Evolutionary conservation across 2,113 vertebrate genomes (phyloP), one percentile per base, ranked within the genome.

Genomic region (Alosa alosa): DNA sequence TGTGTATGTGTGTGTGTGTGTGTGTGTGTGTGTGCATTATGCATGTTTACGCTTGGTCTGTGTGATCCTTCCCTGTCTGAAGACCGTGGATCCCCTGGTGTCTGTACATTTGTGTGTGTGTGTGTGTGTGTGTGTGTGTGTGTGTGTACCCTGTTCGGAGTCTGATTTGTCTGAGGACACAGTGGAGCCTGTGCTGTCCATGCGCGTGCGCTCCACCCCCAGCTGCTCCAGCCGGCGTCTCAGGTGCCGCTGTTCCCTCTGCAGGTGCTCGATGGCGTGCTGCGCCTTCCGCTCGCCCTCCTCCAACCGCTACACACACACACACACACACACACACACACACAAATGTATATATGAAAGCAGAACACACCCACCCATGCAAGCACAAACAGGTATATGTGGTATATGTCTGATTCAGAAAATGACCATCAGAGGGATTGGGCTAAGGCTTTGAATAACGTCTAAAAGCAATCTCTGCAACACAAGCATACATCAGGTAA

Each of bases 181-280:
- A 0, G 95, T 93, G 64, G 98, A 99, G 83, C 97, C 95, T 0
- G 96, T 94, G 49, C 97, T 99, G 94, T 99, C 97, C 94, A 95
- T 97, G 68, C 98, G 94, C 4, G 94, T 92, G 90, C 97, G 94
- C 94, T 98, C 98, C 22, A 97, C 93, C 0, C 97, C 97, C 92
- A 99, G 96, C 91, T 98, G 97, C 93, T 98, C 97, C 94, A 99
- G 95, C 86, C 97, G 96, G 92, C 97, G 94, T 88, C 94, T 96
- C 89, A 99, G 95, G 93, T 98, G 97, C 47, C 97, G 95, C 93
- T 95, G 97, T 90, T 99, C 97, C 55, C 97, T 93, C 90, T 98
- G 97, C 88, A 99, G 95, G 94, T 99, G 97, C 83, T 99, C 97
- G 50, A 98, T 91, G 83, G 98, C 95, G 94, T 99, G 97, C 89